Base-by-base conservation (phyloP, 2,888 invertebrate species). In the Tachina grossa region DNA sequence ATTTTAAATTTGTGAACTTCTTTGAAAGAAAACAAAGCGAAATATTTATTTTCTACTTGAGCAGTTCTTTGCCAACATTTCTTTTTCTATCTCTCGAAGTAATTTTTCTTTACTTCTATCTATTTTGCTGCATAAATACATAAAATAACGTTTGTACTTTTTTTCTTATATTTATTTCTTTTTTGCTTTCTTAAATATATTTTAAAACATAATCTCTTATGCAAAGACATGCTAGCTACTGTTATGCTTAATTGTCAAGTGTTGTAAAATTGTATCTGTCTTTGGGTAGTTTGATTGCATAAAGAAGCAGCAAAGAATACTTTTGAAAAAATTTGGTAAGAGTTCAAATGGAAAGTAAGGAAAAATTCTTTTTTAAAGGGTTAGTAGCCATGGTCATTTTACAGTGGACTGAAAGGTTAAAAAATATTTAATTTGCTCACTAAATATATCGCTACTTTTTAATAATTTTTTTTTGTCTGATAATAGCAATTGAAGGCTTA, bases 181-280 rank as follows among this genome's bases (percentile, higher is more conserved):
- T 22, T 55, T 49, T 63, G 65, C 13, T 63, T 43, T 55, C 8
- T 45, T 57, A 45, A 51, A 55, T 78, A 53, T 71, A 31, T 71
- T 68, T 76, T 82, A 39, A 69, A 82, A 65, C 31, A 74, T 74
- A 85, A 82, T 74, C 77, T 74, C 16, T 82, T 81, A 81, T 68
- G 81, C 77, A 81, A 82, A 78, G 78, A 82, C 81, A 82, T 74
- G 81, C 78, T 78, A 85, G 81, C 78, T 78, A 85, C 68, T 63
- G 69, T 69, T 63, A 63, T 68, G 75, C 68, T 75, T 75, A 61
- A 81, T 75, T 76, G 69, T 53, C 61, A 45, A 45, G 53, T 63
- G 16, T 55, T 76, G 31, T 55, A 49, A 53, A 41, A 16, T 53
- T 61, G 59, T 47, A 43, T n/a, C 61, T 31, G 22, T 53, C 31